Evolutionary conservation across 2,797 vertebrate genomes (phyloP).

Genomic region (Sebastes paucispinis): DNA sequence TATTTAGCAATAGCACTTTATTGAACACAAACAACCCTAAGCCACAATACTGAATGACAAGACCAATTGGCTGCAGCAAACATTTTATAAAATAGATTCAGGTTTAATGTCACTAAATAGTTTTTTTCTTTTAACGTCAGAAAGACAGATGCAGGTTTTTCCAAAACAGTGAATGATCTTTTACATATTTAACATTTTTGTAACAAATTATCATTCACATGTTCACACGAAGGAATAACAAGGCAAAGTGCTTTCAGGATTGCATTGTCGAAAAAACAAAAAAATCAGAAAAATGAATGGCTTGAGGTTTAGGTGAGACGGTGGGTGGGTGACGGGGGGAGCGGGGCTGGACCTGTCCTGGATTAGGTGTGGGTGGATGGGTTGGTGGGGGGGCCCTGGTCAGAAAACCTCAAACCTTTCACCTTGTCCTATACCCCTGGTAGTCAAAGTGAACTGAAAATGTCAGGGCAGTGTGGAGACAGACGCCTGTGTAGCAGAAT

Average conservation of each 20-base stretch:
- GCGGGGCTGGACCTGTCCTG: constrained; percentile 63
- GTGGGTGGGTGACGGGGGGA: constrained; percentile 31
- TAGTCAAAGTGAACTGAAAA: constrained; percentile 64
- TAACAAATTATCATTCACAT: constrained; percentile 84
- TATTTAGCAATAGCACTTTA: constrained; percentile 92
- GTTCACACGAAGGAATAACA: constrained; percentile 84
- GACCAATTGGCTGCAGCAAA: constrained; percentile 84
- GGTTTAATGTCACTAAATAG: constrained; percentile 84
- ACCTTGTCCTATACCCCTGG: constrained; percentile 72
- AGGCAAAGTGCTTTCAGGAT: constrained; percentile 89
- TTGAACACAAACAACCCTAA: constrained; percentile 91
- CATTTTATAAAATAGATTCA: constrained; percentile 88
- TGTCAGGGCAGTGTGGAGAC: constrained; percentile 64
- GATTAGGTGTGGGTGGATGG: constrained; percentile 39
- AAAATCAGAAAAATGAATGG: constrained; percentile 79
- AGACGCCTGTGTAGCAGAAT: constrained; percentile 65
- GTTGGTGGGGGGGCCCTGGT: constrained; percentile 31
- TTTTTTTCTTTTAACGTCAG: constrained; percentile 84
- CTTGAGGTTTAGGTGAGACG: constrained; percentile 78
- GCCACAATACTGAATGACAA: constrained; percentile 89
- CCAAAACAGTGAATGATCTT: constrained; percentile 86
- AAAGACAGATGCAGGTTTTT: constrained; percentile 85
- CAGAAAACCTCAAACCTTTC: constrained; percentile 79
- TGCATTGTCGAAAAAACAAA: constrained; percentile 83
- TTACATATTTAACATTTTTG: constrained; percentile 86